Evolutionary conservation across 1,140 invertebrate genomes (phyloP).

Genomic region (Drosophila navojoa): DNA sequence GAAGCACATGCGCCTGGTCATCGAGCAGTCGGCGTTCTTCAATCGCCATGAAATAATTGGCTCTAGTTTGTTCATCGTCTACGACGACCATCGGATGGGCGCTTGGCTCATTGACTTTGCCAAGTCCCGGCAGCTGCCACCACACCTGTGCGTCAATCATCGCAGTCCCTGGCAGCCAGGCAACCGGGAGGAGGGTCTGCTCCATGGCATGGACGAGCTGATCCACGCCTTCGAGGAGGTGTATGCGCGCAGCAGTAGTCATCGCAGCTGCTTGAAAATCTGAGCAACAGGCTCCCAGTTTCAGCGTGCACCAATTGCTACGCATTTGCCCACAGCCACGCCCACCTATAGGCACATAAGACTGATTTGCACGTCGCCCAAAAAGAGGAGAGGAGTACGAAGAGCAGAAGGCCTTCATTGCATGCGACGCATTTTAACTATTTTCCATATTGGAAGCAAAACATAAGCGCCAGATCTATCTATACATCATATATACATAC

Average conservation of each 20-base stretch:
- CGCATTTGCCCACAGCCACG: constrained; percentile 21
- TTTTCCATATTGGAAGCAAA: constrained; percentile 76
- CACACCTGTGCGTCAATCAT: constrained; percentile 89
- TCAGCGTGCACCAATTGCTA: background rate
- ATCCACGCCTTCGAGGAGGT: constrained; percentile 84
- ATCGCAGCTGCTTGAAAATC: constrained; percentile 76
- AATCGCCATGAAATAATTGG: constrained; percentile 96
- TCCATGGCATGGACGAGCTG: constrained; percentile 95
- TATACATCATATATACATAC: constrained; percentile 6
- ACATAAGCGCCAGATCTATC: constrained; percentile 30
- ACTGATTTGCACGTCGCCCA: constrained; percentile 53
- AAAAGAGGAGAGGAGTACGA: background rate
- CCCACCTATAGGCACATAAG: constrained; percentile 50
- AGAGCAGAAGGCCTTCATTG: constrained; percentile 4
- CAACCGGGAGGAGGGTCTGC: constrained; percentile 97
- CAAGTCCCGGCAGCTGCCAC: constrained; percentile 92
- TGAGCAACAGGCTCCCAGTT: constrained; percentile 27
- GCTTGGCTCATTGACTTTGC: constrained; percentile 99
- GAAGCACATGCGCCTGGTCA: constrained; percentile 89
- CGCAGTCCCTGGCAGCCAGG: constrained; percentile 92
- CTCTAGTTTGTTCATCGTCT: constrained; percentile 96
- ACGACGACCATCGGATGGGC: constrained; percentile 93
- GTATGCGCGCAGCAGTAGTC: constrained; percentile 61
- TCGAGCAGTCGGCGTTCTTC: constrained; percentile 95
- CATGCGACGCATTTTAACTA: constrained; percentile 28